Conservation (phyloP, 1,140 invertebrate species). For the Aphidius ervi region DNA sequence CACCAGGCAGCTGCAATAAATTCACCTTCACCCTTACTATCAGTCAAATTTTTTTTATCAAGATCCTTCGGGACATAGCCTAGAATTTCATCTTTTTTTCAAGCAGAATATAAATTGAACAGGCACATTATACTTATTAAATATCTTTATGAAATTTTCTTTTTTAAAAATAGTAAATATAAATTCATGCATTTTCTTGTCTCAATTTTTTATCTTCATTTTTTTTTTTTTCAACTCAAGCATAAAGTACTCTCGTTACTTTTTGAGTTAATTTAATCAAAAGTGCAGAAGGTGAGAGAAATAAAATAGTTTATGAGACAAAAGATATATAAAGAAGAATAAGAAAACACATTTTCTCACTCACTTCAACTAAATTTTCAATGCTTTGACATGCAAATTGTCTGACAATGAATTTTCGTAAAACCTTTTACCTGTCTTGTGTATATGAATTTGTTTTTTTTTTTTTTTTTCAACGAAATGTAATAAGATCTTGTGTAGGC, state of each 20-base stretch:
- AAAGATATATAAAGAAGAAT: slow-evolving; percentile 1
- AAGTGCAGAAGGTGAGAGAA: slow-evolving; percentile 3
- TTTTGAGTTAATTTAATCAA: slow-evolving; percentile 40
- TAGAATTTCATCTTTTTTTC: slow-evolving; percentile 11
- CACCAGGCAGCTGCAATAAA: slow-evolving; percentile 47
- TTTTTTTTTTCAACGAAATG: slow-evolving; percentile 18
- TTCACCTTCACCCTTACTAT: slow-evolving; percentile 33
- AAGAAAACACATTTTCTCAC: slow-evolving; percentile 18
- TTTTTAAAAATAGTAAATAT: too few species aligned
- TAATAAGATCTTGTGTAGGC: slow-evolving; percentile 1
- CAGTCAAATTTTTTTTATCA: slow-evolving; percentile 28
- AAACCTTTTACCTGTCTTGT: slow-evolving; percentile 51
- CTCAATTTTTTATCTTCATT: too few species aligned
- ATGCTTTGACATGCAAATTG: slow-evolving; percentile 52
- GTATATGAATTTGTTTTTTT: slow-evolving; percentile 15
- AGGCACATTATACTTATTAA: too few species aligned
- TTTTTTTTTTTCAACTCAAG: too few species aligned
- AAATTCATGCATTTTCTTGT: too few species aligned
- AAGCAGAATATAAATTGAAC: too few species aligned
- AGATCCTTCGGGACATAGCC: background rate
- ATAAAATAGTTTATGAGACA: background rate
- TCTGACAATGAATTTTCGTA: slow-evolving; percentile 52
- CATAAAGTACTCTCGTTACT: slow-evolving; percentile 1
- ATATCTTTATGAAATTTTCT: too few species aligned
- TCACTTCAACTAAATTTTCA: slow-evolving; percentile 22